Percentiles rank a stretch among this genome's conserved stretches.
phyloP scores from a whole-genome alignment of 2,888 invertebrate genomes.

The Drosophila subquinaria region DNA sequence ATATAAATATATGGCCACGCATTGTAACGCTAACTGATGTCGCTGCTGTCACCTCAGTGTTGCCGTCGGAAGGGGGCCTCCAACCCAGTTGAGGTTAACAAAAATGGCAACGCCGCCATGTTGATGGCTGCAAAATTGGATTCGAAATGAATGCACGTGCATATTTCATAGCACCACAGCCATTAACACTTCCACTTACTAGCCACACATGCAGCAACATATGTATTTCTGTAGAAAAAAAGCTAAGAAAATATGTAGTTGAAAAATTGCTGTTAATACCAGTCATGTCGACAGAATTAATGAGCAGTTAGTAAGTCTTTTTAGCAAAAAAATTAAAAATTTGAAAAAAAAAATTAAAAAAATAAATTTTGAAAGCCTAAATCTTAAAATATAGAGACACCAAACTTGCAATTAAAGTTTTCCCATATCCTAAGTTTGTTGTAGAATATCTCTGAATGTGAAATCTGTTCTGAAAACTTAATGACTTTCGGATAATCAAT shows the following conservation, averaged over 20 bases:
- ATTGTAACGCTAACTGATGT: conserved; percentile 68
- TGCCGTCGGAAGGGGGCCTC: conserved; percentile 9
- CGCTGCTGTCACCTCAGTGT: conserved; percentile 52
- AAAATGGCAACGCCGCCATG: conserved; percentile 53
- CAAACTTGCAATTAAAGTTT: too few relatives aligned
- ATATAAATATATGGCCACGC: conserved; percentile 56
- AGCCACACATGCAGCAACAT: background rate
- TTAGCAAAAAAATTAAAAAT: too few relatives aligned
- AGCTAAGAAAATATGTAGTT: background rate
- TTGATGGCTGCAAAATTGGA: conserved; percentile 59
- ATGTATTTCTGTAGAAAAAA: background rate
- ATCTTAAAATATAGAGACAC: too few relatives aligned
- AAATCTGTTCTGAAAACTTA: background rate
- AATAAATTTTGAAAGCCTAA: too few relatives aligned
- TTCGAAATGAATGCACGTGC: conserved; percentile 62
- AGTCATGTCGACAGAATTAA: background rate
- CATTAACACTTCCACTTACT: conserved; percentile 46
- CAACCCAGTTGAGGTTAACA: conserved; percentile 58
- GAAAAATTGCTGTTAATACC: background rate
- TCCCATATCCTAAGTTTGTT: too few relatives aligned
- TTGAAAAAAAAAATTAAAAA: too few relatives aligned
- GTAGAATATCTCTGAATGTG: too few relatives aligned
- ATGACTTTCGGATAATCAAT: background rate
- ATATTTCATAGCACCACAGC: conserved; percentile 60
- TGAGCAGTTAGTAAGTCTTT: too few relatives aligned